Conservation (phyloP, 2,797 vertebrate species). For the Sebastiscus albofasciatus region DNA sequence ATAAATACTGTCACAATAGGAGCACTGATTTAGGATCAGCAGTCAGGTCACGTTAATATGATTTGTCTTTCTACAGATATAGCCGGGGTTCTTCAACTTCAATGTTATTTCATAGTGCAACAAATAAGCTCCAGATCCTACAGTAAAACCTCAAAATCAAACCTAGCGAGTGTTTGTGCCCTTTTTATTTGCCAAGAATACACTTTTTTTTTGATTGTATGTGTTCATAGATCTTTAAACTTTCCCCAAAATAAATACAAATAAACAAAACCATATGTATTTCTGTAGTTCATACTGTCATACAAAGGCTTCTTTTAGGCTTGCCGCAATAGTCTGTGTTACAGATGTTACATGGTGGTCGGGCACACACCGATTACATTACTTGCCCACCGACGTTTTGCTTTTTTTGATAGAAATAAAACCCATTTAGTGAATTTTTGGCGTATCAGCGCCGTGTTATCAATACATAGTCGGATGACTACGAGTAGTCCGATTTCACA, state of each 20-base stretch:
- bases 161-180: background rate
- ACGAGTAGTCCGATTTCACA: too few relatives aligned
- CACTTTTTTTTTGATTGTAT: background rate
- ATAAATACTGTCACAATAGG: conserved; percentile 30
- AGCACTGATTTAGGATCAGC: background rate
- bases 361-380: too few relatives aligned
- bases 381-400: too few relatives aligned
- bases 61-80: background rate
- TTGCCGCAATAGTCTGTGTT: too few relatives aligned
- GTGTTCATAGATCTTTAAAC: background rate
- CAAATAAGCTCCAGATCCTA: background rate
- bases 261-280: background rate
- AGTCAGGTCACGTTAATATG: conserved; percentile 17
- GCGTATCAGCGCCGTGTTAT: too few relatives aligned
- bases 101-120: background rate
- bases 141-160: background rate
- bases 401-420: too few relatives aligned
- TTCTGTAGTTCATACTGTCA: background rate
- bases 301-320: background rate
- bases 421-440: too few relatives aligned
- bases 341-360: too few relatives aligned
- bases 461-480: too few relatives aligned
- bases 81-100: background rate
- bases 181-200: background rate
- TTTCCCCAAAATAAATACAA: background rate